Evolutionary conservation across 2,888 invertebrate genomes (phyloP).

Genomic region (Drosophila paracracens): DNA sequence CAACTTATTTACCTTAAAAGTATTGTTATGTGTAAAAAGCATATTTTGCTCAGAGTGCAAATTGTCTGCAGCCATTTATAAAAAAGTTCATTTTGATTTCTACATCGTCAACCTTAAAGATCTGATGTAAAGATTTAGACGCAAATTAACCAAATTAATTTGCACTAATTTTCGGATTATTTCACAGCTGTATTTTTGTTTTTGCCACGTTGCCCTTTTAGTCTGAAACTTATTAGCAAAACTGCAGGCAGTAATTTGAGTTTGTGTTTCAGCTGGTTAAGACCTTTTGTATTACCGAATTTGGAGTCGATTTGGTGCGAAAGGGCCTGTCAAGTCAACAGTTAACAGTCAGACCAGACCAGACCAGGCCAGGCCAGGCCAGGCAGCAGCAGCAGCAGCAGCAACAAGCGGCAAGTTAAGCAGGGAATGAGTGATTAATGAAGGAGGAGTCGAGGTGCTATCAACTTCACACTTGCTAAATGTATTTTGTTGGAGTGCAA

Average conservation of each 20-base stretch:
- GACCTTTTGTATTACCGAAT: constrained; percentile 49
- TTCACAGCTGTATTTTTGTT: constrained; percentile 3
- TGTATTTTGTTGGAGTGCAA: constrained; percentile 71
- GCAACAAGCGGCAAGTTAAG: constrained; percentile 70
- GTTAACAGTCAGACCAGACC: background rate
- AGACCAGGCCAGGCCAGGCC: background rate
- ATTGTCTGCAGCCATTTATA: background rate
- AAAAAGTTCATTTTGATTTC: background rate
- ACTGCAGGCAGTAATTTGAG: constrained; percentile 47
- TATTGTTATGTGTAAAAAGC: too few relatives aligned
- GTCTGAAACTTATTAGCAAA: constrained; percentile 37
- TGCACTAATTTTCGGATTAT: constrained; percentile 12
- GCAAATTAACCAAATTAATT: constrained; percentile 13
- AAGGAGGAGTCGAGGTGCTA: constrained; percentile 63
- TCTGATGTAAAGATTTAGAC: background rate
- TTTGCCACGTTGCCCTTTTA: background rate
- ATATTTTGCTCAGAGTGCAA: background rate
- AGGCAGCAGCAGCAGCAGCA: background rate
- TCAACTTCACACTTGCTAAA: constrained; percentile 79
- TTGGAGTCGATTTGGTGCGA: constrained; percentile 22
- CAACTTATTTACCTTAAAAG: background rate
- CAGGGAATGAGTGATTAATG: constrained; percentile 78
- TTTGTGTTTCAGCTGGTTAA: constrained; percentile 34
- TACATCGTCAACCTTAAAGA: background rate
- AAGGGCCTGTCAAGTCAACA: constrained; percentile 60